Base-by-base conservation (phyloP, 2,113 vertebrate species). In the Morone saxatilis region DNA sequence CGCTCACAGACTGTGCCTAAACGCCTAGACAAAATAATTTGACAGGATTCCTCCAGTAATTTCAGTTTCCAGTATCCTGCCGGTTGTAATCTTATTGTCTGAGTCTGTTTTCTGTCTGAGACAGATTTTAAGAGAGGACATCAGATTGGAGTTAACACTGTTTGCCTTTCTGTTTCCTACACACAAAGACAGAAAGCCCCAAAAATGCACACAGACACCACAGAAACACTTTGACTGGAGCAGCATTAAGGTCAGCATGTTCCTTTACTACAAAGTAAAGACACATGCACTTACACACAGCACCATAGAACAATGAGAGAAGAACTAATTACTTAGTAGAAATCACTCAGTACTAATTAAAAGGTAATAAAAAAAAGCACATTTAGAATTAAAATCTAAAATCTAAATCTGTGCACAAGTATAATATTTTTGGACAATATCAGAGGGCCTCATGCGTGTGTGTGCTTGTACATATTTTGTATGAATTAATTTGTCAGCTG, bases 81-180 rank as follows among this genome's bases (percentile, higher is more conserved):
- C 9, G 7, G 79, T 62, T 43, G 5, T 86, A 88, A 91, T 87
- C 83, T 83, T 83, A 90, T 89, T 81, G 56, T 71, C 67, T 57
- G 72, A 82, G 79, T 91, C 88, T 92, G 89, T 86, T 92, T 88
- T 89, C 66, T 78, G 80, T 92, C 86, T 0, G 11, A 68, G 70
- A 67, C 69, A 69, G 74, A 76, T 88, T 89, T 86, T 79, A 86
- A 84, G 36, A 87, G 74, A 83, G 71, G 77, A 82, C 80, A 86
- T 80, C 69, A 85, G 83, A 84, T 81, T 82, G 54, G 74, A 78
- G 75, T 83, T 84, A 84, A 88, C 66, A 83, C 69, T 84, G 84
- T 88, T 90, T 80, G 43, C 45, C 65, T 90, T 71, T 84, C 77
- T 83, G 71, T 81, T 92, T 91, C 84, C 86, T 85, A 83, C 75